Evolutionary conservation across 2,888 invertebrate species (phyloP).

Genomic region (Synanthedon tipuliformis): DNA sequence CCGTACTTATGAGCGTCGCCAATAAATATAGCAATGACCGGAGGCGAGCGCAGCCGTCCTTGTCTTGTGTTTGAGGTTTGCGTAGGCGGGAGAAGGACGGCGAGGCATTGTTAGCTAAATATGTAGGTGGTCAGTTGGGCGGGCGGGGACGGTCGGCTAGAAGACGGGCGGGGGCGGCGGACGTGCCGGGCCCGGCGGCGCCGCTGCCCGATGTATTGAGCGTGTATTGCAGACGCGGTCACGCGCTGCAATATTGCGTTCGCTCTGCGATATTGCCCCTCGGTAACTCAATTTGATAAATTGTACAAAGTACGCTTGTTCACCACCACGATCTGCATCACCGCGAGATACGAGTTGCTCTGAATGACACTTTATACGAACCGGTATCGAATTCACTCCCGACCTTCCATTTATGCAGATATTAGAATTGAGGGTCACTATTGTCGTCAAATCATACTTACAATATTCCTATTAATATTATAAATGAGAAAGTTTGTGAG

Average conservation of each 20-base stretch:
- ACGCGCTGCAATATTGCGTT: conserved; percentile 71
- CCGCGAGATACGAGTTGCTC: neutral
- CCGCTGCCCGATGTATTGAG: conserved; percentile 70
- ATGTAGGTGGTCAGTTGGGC: conserved; percentile 67
- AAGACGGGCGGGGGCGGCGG: conserved; percentile 36
- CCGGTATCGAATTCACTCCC: too few species aligned
- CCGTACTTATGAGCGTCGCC: conserved; percentile 71
- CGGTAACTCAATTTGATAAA: conserved; percentile 69
- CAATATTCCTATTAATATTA: too few species aligned
- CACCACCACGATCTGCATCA: neutral
- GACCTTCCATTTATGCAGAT: too few species aligned
- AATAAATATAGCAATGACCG: conserved; percentile 70
- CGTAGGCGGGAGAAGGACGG: conserved; percentile 40
- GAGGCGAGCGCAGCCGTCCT: conserved; percentile 45
- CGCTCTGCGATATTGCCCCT: conserved; percentile 67
- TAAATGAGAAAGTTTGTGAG: too few species aligned
- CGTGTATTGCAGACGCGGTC: conserved; percentile 71
- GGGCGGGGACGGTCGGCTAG: conserved; percentile 38
- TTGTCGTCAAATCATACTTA: too few species aligned
- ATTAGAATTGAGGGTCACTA: too few species aligned
- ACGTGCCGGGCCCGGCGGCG: conserved; percentile 57
- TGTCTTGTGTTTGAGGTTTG: conserved; percentile 28
- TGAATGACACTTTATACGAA: too few species aligned
- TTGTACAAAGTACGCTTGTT: conserved; percentile 58
- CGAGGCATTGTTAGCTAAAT: conserved; percentile 69